Base-by-base conservation (phyloP, 2,888 invertebrate species). In the Pollenia griseotomentosa region DNA sequence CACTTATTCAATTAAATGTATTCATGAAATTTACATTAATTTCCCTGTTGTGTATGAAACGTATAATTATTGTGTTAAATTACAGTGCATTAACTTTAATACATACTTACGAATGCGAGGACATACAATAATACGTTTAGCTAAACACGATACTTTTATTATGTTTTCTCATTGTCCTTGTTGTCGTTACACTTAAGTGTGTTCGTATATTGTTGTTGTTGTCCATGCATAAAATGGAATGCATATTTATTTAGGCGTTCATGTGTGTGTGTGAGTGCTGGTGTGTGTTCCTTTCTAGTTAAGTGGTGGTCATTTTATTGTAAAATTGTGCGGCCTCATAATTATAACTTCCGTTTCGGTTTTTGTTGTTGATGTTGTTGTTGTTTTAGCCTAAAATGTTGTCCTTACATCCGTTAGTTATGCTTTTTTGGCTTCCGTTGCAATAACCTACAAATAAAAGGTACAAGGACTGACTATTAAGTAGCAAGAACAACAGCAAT, bases 311-410 rank as follows among this genome's bases (percentile, higher is more conserved):
- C 90, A 92, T 90, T 84, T 84, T 71, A 77, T 78, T 74, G 74
- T 81, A 84, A 77, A 83, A 77, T 77, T 83, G 83, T 83, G 83
- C 63, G 83, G 77, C 83, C 83, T 77, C 70, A 88, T 92, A 92
- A 92, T 92, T 92, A 92, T 90, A 90, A 92, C 91, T 92, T 92
- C 92, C 92, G 92, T 90, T 91, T 86, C 48, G 55, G 75, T 70
- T 70, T 68, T 59, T 71, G 44, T 80, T 83, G 61, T 75, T 75
- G 44, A 53, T 82, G 57, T 68, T 83, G 61, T 59, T 82, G 48
- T 68, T 83, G 61, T 59, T 78, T 73, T 73, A 66, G 83, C 80
- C 70, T 80, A 86, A 86, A 80, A 86, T 78, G 63, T 77, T 70
- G 83, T 85, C 68, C 81, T 65, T 83, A 81, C 85, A 78, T 85